Evolutionary conservation across 2,888 invertebrate genomes (phyloP).

Genomic region (Kryphioiulus occultus): DNA sequence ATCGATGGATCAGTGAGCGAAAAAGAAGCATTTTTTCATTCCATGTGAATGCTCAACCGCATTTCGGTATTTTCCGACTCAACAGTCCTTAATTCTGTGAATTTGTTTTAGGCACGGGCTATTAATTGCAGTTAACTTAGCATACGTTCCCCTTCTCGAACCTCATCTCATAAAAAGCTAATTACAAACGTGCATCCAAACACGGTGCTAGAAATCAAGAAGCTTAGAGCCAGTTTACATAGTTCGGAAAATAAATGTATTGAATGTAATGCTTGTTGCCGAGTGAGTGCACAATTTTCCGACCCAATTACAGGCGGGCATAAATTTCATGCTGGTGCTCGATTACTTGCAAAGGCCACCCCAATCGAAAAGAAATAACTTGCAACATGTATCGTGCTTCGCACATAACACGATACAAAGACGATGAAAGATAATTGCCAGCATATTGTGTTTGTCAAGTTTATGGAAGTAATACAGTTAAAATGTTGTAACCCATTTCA

Average conservation of each 20-base stretch:
- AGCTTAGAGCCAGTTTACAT: slow-evolving; percentile 1
- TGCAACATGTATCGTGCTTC: background rate
- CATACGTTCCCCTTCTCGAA: slow-evolving; percentile 5
- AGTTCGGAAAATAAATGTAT: slow-evolving; percentile 12
- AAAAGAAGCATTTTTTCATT: background rate
- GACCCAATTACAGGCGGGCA: background rate
- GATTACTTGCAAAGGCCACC: background rate
- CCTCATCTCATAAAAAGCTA: background rate
- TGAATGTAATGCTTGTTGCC: slow-evolving; percentile 22
- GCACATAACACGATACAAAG: background rate
- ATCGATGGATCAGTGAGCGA: background rate
- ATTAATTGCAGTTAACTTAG: slow-evolving; percentile 26
- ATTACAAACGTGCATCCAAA: background rate
- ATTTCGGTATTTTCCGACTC: background rate
- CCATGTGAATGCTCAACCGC: background rate
- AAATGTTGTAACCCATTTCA: background rate
- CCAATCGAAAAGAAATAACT: background rate
- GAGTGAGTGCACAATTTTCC: background rate
- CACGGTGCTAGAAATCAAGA: background rate
- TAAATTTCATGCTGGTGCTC: background rate
- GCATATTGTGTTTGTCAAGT: background rate
- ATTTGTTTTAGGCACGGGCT: slow-evolving; percentile 3
- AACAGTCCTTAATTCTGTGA: background rate
- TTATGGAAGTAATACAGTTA: background rate
- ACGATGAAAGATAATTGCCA: background rate